A percentile compares a stretch with the other conserved stretches of the same genome.
Conservation (phyloP, 2,888 invertebrate species). For the Melikaiella ostensackeni region DNA sequence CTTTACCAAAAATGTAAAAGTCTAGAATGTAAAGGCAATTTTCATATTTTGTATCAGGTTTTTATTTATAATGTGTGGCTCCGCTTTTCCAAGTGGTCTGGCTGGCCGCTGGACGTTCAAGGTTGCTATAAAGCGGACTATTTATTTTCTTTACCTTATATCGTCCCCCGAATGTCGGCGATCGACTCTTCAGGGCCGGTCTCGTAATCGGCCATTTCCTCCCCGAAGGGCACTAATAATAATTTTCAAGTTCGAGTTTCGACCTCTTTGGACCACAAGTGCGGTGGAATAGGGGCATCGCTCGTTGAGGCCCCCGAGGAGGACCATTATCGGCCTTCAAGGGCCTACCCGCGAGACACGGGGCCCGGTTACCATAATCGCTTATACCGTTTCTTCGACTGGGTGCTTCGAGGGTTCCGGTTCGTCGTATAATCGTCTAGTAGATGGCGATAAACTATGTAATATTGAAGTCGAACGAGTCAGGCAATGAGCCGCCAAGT, state of each 20-base stretch:
- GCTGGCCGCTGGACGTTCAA: constrained; percentile 8
- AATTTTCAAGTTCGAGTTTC: constrained; percentile 39
- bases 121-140: constrained; percentile 34
- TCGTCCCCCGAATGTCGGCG: constrained; percentile 36
- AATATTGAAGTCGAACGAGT: constrained; percentile 40
- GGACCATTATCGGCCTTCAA: constrained; percentile 70
- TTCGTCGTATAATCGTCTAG: constrained; percentile 50
- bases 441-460: constrained; percentile 52
- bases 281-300: constrained; percentile 66
- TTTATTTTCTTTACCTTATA: constrained; percentile 29
- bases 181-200: constrained; percentile 26
- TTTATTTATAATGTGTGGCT: constrained; percentile 16
- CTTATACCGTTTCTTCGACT: constrained; percentile 62
- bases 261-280: constrained; percentile 38
- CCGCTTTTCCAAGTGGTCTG: not conserved
- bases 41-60: constrained; percentile 6
- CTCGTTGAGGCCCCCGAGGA: constrained; percentile 56
- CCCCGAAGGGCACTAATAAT: constrained; percentile 34
- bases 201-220: constrained; percentile 38
- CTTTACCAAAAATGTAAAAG: not conserved
- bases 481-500: constrained; percentile 38
- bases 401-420: constrained; percentile 54
- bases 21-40: not conserved
- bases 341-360: constrained; percentile 64
- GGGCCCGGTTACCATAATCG: constrained; percentile 66